A percentile compares a stretch with the other conserved stretches of the same genome.
phyloP scores from a whole-genome alignment of 2,113 vertebrate species.

The Centropristis striata region DNA sequence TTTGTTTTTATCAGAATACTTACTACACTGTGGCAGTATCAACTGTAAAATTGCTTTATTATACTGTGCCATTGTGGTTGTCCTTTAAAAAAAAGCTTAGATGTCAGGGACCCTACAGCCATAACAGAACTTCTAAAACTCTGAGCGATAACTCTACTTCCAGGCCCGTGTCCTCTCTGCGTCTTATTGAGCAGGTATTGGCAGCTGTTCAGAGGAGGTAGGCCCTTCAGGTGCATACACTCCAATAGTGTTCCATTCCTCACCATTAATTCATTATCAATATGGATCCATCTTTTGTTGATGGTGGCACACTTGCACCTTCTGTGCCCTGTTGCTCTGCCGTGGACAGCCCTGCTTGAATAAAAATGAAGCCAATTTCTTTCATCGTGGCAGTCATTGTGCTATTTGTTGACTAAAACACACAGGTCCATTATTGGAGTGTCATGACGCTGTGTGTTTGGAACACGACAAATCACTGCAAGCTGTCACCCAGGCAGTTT shows the following conservation, averaged over 20 bases:
- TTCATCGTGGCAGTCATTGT: conserved; percentile 71
- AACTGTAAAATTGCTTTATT: conserved; percentile 14
- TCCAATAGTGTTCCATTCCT: conserved; percentile 69
- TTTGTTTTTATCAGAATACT: background rate
- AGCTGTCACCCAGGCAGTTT: conserved; percentile 65
- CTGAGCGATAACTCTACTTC: conserved; percentile 51
- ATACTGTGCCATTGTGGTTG: background rate
- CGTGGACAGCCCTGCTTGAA: conserved; percentile 88
- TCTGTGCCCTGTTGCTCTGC: conserved; percentile 87
- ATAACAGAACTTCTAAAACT: conserved; percentile 57
- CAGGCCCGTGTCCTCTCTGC: conserved; percentile 55
- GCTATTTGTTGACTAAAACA: conserved; percentile 85
- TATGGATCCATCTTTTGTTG: conserved; percentile 86
- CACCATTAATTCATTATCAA: conserved; percentile 77
- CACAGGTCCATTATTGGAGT: conserved; percentile 80
- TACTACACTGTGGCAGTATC: background rate
- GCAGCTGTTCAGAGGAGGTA: conserved; percentile 60
- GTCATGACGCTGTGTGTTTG: conserved; percentile 76
- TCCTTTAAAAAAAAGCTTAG: background rate
- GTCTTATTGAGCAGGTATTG: conserved; percentile 76
- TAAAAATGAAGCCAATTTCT: conserved; percentile 78
- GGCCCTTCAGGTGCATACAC: conserved; percentile 62
- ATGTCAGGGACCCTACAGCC: conserved; percentile 11
- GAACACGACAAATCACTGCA: conserved; percentile 81
- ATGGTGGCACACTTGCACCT: conserved; percentile 88